Percentiles rank a stretch among this genome's conserved stretches.
phyloP scores from a whole-genome alignment of 1,140 invertebrate species.

The Argopecten irradians region DNA sequence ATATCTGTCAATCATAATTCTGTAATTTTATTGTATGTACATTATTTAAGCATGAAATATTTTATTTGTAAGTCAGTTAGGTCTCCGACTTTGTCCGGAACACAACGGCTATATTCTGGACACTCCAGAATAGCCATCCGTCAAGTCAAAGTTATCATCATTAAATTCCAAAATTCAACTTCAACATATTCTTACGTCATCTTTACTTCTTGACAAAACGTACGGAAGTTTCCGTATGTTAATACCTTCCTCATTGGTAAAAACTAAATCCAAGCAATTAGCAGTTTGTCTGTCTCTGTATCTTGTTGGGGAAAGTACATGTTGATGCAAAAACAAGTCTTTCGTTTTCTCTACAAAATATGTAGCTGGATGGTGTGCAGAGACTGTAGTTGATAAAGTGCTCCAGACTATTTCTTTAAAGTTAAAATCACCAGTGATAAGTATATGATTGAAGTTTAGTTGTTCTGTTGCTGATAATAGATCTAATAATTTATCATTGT shows the following conservation, averaged over 20 bases:
- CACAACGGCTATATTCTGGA: no score
- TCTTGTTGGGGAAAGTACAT: conserved; percentile 29
- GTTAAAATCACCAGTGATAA: conserved; percentile 29
- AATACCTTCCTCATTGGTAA: conserved; percentile 40
- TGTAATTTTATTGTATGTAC: no score
- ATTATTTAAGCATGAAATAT: no score
- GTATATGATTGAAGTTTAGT: background rate
- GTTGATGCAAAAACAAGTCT: conserved; percentile 36
- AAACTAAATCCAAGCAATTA: conserved; percentile 33
- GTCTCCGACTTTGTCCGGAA: no score
- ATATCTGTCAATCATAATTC: no score
- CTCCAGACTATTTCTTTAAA: background rate
- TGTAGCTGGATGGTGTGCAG: background rate
- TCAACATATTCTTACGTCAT: no score
- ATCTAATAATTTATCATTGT: background rate
- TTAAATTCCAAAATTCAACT: no score
- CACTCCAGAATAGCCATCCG: no score
- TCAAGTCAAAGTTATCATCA: no score
- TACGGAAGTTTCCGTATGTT: no score
- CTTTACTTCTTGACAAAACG: no score
- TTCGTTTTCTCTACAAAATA: conserved; percentile 12
- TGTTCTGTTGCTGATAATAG: background rate
- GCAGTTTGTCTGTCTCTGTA: conserved; percentile 19
- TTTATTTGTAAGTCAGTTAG: no score
- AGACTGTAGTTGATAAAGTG: background rate